Evolutionary conservation across 2,797 vertebrate species (phyloP).

Genomic region (Cossypha caffra): DNA sequence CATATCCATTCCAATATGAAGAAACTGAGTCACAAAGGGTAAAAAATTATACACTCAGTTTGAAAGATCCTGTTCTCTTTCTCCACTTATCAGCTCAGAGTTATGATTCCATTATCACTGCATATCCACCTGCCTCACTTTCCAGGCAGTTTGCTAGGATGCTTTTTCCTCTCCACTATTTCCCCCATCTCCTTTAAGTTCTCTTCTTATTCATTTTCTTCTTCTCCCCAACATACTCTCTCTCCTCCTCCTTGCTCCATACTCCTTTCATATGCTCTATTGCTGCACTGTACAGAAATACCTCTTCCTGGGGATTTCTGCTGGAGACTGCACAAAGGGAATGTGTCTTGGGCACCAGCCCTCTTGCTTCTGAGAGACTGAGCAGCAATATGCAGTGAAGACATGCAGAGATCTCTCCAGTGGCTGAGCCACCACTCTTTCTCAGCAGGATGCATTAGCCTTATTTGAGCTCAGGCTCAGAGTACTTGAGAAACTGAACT

Average conservation of each 20-base stretch:
- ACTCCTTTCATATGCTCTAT: not conserved
- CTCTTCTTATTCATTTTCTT: not conserved
- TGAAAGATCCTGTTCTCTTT: not conserved
- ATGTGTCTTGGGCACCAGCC: not conserved
- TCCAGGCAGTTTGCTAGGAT: not conserved
- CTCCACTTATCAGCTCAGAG: not conserved
- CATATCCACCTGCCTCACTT: not conserved
- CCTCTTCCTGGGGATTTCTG: not conserved
- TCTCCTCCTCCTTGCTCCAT: not conserved
- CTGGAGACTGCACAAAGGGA: not conserved
- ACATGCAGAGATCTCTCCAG: not conserved
- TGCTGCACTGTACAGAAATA: not conserved
- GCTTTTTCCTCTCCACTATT: not conserved
- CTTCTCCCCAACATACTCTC: not conserved
- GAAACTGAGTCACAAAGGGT: not conserved
- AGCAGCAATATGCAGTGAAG: not conserved
- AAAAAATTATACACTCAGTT: not conserved
- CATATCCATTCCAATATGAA: not conserved
- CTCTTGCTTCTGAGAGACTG: not conserved
- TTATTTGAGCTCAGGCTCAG: not conserved
- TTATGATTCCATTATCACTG: not conserved
- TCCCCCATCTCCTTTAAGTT: not conserved
- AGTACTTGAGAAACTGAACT: not conserved
- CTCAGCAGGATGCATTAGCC: not conserved
- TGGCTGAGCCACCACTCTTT: not conserved